Conservation (phyloP, 2,888 invertebrate species). For the Drosophila greeni region DNA sequence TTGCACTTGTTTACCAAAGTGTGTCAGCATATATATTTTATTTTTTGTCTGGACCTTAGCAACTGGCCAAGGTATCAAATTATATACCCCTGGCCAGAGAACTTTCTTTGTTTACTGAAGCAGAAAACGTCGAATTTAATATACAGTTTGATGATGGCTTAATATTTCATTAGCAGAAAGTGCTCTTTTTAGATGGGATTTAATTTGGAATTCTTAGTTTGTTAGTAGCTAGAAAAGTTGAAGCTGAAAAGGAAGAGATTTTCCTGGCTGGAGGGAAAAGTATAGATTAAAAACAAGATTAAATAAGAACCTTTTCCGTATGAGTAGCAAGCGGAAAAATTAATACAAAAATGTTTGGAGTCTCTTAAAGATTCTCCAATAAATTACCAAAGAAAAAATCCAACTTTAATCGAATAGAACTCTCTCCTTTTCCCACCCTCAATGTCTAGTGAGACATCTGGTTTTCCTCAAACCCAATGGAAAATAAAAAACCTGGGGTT, state of each 20-base stretch:
- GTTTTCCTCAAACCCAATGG: not conserved
- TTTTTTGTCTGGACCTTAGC: slow-evolving; percentile 35
- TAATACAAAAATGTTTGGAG: not conserved
- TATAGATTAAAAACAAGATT: not conserved
- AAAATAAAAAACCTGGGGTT: not conserved
- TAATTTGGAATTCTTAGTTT: not conserved
- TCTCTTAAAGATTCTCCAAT: not conserved
- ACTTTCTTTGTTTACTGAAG: not conserved
- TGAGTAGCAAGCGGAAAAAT: not conserved
- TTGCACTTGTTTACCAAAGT: slow-evolving; percentile 19
- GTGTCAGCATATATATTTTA: slow-evolving; percentile 2
- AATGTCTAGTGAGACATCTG: not conserved
- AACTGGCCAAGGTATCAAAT: slow-evolving; percentile 47
- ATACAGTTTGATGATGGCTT: not conserved
- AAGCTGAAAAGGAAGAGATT: not conserved
- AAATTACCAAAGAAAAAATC: not conserved
- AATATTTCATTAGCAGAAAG: not conserved
- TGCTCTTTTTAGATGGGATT: not conserved
- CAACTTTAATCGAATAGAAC: not conserved
- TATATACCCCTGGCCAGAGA: slow-evolving; percentile 34
- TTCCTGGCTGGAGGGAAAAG: not conserved
- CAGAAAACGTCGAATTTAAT: not conserved
- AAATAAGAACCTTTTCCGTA: not conserved
- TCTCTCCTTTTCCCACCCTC: not conserved
- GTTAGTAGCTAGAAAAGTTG: not conserved